Conservation (phyloP, 2,113 vertebrate species). For the Eidolon helvum region DNA sequence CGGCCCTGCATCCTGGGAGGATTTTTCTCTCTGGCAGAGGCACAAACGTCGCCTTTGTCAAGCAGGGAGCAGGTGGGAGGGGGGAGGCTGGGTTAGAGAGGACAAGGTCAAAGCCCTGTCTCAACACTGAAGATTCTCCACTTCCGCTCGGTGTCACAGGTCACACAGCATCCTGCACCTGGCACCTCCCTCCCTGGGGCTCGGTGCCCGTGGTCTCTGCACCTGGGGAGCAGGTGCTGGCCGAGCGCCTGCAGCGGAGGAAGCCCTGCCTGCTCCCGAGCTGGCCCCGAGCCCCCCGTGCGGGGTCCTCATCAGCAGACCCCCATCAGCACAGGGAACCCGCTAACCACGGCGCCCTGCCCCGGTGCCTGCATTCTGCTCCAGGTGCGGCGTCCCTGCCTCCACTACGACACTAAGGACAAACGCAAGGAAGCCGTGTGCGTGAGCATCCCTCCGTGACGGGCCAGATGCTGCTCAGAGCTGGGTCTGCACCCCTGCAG, state of each 20-base stretch:
- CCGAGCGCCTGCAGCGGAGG: background rate
- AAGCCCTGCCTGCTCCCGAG: fast-evolving
- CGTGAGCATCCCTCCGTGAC: fast-evolving
- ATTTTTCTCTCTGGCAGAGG: background rate
- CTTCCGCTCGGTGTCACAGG: fast-evolving
- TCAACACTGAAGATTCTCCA: background rate
- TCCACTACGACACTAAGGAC: background rate
- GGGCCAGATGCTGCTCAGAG: background rate
- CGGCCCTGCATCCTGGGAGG: too few species aligned
- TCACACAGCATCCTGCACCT: background rate
- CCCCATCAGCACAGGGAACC: fast-evolving
- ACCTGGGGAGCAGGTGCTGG: background rate
- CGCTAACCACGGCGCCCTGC: fast-evolving
- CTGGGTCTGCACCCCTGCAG: background rate
- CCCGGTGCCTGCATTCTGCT: fast-evolving
- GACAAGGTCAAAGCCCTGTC: background rate
- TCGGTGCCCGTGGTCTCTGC: fast-evolving
- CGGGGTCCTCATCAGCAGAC: background rate
- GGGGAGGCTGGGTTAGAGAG: background rate
- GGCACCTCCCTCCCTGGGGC: background rate
- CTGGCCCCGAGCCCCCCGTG: fast-evolving
- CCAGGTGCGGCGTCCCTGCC: too few species aligned
- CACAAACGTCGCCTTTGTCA: background rate
- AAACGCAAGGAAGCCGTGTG: fast-evolving
- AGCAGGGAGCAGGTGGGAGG: fast-evolving